Evolutionary conservation across 2,113 vertebrate species (phyloP).

Genomic region (Xiphophorus hellerii): DNA sequence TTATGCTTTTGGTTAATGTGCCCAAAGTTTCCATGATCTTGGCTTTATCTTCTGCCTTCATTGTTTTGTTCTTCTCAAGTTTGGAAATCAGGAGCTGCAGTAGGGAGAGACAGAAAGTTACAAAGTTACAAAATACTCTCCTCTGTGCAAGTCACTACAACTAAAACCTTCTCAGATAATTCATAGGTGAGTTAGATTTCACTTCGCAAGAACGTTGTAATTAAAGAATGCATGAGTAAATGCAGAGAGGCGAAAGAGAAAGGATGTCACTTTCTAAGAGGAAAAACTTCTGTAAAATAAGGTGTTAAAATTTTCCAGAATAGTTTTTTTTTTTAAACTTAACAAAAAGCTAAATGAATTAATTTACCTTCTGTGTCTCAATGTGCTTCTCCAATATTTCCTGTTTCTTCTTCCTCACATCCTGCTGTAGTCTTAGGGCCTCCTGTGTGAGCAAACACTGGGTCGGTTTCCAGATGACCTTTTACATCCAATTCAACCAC

Average conservation of each 20-base stretch:
- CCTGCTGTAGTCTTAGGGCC: slow-evolving; percentile 92
- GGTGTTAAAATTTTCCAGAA: background rate
- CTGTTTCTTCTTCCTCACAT: slow-evolving; percentile 97
- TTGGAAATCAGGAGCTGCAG: slow-evolving; percentile 93
- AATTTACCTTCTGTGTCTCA: slow-evolving; percentile 93
- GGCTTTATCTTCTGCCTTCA: slow-evolving; percentile 95
- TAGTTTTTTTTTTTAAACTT: no score
- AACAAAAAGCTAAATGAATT: background rate
- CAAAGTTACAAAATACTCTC: background rate
- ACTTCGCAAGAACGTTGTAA: background rate
- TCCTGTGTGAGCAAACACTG: slow-evolving; percentile 79
- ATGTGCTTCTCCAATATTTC: slow-evolving; percentile 99
- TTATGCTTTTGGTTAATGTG: slow-evolving; percentile 91
- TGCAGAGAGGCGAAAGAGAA: background rate
- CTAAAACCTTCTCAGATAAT: background rate
- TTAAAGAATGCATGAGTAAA: background rate
- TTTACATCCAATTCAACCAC: background rate
- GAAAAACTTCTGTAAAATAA: background rate
- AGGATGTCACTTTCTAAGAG: background rate
- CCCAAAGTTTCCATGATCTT: slow-evolving; percentile 94
- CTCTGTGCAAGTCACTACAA: background rate
- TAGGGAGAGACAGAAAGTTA: background rate
- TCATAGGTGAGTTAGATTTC: background rate
- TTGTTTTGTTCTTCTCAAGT: slow-evolving; percentile 94
- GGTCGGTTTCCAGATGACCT: background rate